Evolutionary conservation across 2,888 invertebrate genomes (phyloP).

Genomic region (Pseudococcus jackbeardsleyi): DNA sequence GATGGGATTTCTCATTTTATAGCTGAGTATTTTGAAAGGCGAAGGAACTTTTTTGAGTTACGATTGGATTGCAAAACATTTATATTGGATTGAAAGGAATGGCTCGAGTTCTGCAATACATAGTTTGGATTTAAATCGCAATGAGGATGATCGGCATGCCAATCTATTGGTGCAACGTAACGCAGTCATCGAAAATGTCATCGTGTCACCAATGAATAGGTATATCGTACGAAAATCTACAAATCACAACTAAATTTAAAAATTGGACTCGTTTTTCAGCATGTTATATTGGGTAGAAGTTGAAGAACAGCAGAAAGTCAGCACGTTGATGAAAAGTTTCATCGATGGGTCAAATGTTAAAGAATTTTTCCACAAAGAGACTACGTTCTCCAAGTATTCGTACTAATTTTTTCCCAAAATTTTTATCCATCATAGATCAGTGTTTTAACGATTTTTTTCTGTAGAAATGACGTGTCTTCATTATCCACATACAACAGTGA

Average conservation of each 20-base stretch:
- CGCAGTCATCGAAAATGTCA: conserved; percentile 66
- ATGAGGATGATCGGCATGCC: conserved; percentile 65
- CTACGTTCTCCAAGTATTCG: conserved; percentile 36
- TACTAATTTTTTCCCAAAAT: neutral
- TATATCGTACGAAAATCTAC: neutral
- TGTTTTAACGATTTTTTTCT: no score
- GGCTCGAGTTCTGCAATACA: conserved; percentile 73
- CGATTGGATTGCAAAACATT: conserved; percentile 88
- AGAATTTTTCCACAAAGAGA: conserved; percentile 73
- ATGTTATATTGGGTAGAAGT: conserved; percentile 82
- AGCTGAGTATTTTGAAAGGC: conserved; percentile 74
- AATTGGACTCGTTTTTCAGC: conserved; percentile 69
- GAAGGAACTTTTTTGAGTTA: conserved; percentile 79
- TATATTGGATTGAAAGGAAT: conserved; percentile 84
- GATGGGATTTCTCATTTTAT: neutral
- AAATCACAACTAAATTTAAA: neutral
- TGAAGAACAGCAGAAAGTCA: conserved; percentile 73
- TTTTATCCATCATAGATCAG: neutral
- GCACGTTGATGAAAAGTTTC: conserved; percentile 77
- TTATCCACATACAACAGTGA: conserved; percentile 20
- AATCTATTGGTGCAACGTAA: conserved; percentile 66
- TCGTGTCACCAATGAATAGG: conserved; percentile 67
- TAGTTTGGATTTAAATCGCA: conserved; percentile 76
- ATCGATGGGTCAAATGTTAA: conserved; percentile 74
- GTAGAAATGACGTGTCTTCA: conserved; percentile 58